Conservation (phyloP, 2,888 invertebrate species). For the Dorcus hopei region DNA sequence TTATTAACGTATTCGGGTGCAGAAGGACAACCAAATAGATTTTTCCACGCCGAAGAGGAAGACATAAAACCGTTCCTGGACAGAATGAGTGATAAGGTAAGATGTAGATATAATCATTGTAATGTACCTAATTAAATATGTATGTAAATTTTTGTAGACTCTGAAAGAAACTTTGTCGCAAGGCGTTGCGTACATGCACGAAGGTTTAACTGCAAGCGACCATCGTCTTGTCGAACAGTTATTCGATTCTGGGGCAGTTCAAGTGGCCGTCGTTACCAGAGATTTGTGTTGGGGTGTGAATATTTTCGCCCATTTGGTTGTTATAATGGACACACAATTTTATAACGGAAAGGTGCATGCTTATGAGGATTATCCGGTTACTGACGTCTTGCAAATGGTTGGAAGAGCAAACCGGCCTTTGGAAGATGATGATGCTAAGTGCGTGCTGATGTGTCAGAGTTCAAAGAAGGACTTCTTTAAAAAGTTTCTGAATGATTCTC, state of each 20-base stretch:
- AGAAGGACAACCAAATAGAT: constrained; percentile 79
- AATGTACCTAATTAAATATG: background rate
- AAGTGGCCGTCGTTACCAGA: constrained; percentile 87
- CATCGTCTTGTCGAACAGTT: constrained; percentile 88
- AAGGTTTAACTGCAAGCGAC: constrained; percentile 84
- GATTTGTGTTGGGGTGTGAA: constrained; percentile 92
- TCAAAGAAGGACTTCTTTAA: constrained; percentile 99
- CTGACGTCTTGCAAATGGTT: constrained; percentile 97
- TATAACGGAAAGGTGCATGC: constrained; percentile 80
- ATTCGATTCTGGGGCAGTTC: constrained; percentile 89
- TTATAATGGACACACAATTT: constrained; percentile 95
- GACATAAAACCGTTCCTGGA: constrained; percentile 88
- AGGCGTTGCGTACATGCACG: constrained; percentile 97
- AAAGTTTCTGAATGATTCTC: constrained; percentile 94
- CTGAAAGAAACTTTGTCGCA: constrained; percentile 88
- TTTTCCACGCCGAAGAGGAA: constrained; percentile 83
- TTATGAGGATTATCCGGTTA: constrained; percentile 97
- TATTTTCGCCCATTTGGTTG: constrained; percentile 88
- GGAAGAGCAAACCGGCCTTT: constrained; percentile 92
- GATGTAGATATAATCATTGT: constrained; percentile 5
- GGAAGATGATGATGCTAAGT: constrained; percentile 89
- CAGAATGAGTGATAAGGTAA: constrained; percentile 80
- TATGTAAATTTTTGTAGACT: constrained; percentile 53
- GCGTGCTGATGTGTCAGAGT: constrained; percentile 93
- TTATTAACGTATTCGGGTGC: constrained; percentile 91